Evolutionary conservation across 2,888 invertebrate species (phyloP).

Genomic region (Nomada ferruginata): DNA sequence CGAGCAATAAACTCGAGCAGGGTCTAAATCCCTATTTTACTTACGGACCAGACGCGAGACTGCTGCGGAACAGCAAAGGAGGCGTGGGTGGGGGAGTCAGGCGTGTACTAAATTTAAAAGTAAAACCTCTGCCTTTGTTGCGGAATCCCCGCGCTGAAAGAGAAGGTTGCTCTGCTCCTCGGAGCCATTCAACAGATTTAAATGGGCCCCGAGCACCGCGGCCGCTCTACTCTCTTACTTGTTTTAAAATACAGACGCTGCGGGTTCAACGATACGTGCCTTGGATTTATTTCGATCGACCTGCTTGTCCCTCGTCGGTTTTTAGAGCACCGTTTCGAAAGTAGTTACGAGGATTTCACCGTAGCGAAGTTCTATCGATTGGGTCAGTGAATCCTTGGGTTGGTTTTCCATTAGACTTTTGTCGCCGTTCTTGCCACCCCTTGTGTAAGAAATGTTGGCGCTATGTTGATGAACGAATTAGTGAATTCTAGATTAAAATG

Average conservation of each 20-base stretch:
- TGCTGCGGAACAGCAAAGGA: constrained; percentile 54
- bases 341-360: too few relatives aligned
- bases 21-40: constrained; percentile 80
- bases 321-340: too few relatives aligned
- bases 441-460: too few relatives aligned
- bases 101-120: constrained; percentile 82
- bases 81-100: constrained; percentile 64
- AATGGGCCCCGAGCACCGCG: constrained; percentile 73
- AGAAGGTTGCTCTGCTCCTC: constrained; percentile 74
- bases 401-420: too few relatives aligned
- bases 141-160: constrained; percentile 79
- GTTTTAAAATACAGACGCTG: constrained; percentile 68
- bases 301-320: background rate
- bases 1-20: constrained; percentile 75
- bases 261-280: constrained; percentile 64
- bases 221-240: constrained; percentile 63
- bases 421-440: too few relatives aligned
- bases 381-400: too few relatives aligned
- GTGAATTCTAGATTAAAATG: too few relatives aligned
- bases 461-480: too few relatives aligned
- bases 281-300: constrained; percentile 51
- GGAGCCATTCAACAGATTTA: constrained; percentile 81
- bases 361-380: too few relatives aligned
- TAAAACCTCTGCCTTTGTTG: constrained; percentile 82
- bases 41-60: constrained; percentile 70